Conservation (phyloP, 53 echinoderm and acorn worm genomes). For the Zoroaster sp. region DNA sequence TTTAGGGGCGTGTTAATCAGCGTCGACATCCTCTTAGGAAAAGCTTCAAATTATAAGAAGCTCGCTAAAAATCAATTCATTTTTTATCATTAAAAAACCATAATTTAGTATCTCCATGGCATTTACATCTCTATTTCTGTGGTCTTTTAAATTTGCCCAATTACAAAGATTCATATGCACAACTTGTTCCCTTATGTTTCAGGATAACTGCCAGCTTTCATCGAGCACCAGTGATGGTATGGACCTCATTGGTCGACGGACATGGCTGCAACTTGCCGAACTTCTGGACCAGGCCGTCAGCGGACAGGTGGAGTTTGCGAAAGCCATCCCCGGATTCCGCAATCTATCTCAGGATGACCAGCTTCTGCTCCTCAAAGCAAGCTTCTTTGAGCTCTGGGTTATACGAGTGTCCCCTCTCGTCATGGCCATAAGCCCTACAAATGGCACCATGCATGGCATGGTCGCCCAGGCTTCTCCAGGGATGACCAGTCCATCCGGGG, state of each 20-base stretch:
- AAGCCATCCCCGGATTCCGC: conserved; percentile 96
- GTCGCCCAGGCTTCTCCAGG: not conserved
- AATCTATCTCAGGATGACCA: conserved; percentile 98
- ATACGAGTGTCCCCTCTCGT: conserved; percentile 85
- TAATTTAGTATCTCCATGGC: too few species aligned
- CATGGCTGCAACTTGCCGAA: conserved; percentile 92
- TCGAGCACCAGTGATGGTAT: conserved; percentile 62
- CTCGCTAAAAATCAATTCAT: too few species aligned
- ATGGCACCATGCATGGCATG: conserved; percentile 56
- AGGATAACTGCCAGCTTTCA: conserved; percentile 54
- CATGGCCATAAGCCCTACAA: conserved; percentile 59
- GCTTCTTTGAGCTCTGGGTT: conserved; percentile 95
- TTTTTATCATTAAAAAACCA: too few species aligned
- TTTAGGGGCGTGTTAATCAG: too few species aligned
- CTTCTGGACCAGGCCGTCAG: conserved; percentile 95
- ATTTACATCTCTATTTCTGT: too few species aligned
- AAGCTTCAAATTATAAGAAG: too few species aligned
- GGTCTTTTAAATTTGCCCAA: too few species aligned
- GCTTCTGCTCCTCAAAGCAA: conserved; percentile 84
- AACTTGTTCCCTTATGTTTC: too few species aligned
- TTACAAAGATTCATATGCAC: too few species aligned
- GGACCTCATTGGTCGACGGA: conserved; percentile 76
- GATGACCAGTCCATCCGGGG: conserved; percentile 34
- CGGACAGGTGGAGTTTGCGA: conserved; percentile 99
- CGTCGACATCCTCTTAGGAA: too few species aligned